Conservation (phyloP, 2,888 invertebrate genomes). For the Halictus ligatus region DNA sequence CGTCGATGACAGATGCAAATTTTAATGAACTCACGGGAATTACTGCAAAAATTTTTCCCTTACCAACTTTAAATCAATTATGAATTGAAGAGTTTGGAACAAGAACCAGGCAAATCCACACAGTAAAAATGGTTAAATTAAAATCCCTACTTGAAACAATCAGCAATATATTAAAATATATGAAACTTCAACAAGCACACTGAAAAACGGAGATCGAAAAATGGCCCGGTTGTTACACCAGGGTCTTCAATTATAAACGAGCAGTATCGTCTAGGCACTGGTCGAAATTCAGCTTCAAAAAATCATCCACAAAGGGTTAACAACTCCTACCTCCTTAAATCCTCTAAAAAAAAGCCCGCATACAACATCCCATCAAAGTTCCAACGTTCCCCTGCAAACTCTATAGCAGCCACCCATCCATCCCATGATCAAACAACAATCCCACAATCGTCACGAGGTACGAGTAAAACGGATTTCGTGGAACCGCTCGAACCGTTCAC, state of each 20-base stretch:
- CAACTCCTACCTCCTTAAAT: background rate
- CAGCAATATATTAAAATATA: background rate
- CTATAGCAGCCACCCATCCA: background rate
- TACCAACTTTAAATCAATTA: too few relatives aligned
- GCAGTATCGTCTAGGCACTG: background rate
- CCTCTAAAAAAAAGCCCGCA: background rate
- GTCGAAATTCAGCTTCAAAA: background rate
- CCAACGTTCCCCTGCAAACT: background rate
- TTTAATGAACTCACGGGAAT: too few relatives aligned
- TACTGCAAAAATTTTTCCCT: too few relatives aligned
- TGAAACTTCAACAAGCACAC: background rate
- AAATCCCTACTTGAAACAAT: background rate
- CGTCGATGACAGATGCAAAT: too few relatives aligned
- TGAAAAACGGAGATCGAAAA: background rate
- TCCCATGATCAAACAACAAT: background rate
- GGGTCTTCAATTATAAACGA: background rate
- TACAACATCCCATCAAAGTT: background rate
- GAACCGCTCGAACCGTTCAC: background rate
- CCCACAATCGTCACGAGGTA: background rate
- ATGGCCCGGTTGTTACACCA: background rate
- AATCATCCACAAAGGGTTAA: background rate
- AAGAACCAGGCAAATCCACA: too few relatives aligned
- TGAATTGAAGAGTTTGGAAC: too few relatives aligned
- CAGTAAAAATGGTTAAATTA: background rate
- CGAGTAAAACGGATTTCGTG: background rate